Conservation (phyloP, 2,113 vertebrate species). For the Gymnarchus niloticus region DNA sequence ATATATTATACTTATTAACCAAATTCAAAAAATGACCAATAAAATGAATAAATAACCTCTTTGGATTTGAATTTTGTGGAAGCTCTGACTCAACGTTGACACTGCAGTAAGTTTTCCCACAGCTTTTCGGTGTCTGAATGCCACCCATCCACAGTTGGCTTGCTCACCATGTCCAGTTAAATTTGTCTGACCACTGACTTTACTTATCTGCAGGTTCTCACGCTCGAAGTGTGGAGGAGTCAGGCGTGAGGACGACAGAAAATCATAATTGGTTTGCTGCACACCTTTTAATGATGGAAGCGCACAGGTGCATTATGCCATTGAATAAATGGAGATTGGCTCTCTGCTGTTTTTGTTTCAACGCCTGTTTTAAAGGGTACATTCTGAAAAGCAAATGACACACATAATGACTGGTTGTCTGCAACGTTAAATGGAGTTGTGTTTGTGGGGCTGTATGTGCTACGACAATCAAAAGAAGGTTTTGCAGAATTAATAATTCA, state of each 20-base stretch:
- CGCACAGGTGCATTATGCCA: slow-evolving; percentile 1
- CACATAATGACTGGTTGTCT: slow-evolving; percentile 15
- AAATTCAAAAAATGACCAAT: background rate
- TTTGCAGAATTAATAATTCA: background rate
- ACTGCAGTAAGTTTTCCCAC: background rate
- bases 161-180: background rate
- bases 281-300: slow-evolving; percentile 17
- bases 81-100: background rate
- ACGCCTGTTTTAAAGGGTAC: background rate
- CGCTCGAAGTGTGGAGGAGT: background rate
- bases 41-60: no score
- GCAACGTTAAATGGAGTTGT: slow-evolving; percentile 11
- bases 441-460: slow-evolving; percentile 8
- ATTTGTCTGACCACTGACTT: background rate
- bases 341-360: background rate
- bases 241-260: background rate
- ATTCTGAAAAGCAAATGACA: slow-evolving; percentile 9
- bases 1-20: background rate
- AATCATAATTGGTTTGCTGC: slow-evolving; percentile 2
- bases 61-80: background rate
- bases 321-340: slow-evolving; percentile 9
- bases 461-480: slow-evolving; percentile 1
- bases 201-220: background rate
- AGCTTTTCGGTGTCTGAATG: background rate
- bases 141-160: background rate